Evolutionary conservation across 2,888 invertebrate species (phyloP), one percentile per base, ranked within the genome.

Genomic region (Timandra comae): DNA sequence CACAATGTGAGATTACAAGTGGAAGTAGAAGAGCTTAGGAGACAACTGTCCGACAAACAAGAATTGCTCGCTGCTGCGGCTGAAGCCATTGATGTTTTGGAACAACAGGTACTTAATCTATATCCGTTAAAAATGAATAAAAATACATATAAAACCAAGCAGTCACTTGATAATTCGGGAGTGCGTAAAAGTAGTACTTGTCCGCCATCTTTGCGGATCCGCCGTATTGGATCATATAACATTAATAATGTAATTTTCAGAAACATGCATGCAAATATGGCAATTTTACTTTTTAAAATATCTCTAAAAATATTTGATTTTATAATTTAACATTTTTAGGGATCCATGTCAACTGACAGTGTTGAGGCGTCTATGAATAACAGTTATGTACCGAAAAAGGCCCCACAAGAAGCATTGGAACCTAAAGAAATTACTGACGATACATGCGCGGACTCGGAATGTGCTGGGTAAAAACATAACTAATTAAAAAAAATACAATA

Each of bases 61-160:
- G 93, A 93, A 57, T 85, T 96, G 40, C 86, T 97, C 10, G 91
- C 91, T 52, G 93, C 95, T 50, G 96, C 96, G 0, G 94, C 94
- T 3, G 92, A 91, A 69, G 95, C 94, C 0, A 90, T 95, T 60
- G 91, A 92, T 50, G 86, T 92, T 21, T 88, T 93, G 58, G 94
- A 94, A 54, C 87, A 84, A 54, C 82, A 84, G 72, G 85, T 80
- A 41, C n/a, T n/a, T n/a, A n/a, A n/a, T n/a, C n/a, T n/a, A n/a
- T n/a, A n/a, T n/a, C n/a, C n/a, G n/a, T n/a, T n/a, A n/a, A n/a
- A n/a, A n/a, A n/a, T n/a, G n/a, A n/a, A n/a, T n/a, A n/a, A n/a
- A n/a, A n/a, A n/a, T n/a, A n/a, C 20, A 20, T 20, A 20, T 20
- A 20, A 1, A 20, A 7, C 2, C 36, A 27, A 26, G 21, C 27